Percentiles rank a stretch among this genome's conserved stretches.
These are phyloP conservation scores for Schlechtendalia chinensis DNA, from an alignment of 1,140 invertebrate species.

Conservation along the genomic window DNA sequence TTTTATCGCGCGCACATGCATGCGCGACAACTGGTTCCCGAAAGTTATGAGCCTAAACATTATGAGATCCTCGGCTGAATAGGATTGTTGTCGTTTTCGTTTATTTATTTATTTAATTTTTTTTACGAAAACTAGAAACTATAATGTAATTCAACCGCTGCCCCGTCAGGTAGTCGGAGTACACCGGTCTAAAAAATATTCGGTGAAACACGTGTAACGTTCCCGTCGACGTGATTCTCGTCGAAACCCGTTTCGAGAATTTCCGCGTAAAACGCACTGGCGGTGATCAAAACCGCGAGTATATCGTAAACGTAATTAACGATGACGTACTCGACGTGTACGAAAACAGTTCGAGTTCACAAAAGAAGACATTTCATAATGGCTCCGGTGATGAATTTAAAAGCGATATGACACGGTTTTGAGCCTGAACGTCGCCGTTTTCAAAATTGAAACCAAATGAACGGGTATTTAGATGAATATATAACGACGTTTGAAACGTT, in stretches of 20 bases:
- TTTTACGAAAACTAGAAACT: not conserved
- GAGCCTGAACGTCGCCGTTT: no score
- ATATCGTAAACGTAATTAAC: not conserved
- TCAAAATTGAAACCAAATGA: no score
- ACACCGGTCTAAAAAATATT: conserved; percentile 2
- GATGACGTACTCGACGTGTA: no score
- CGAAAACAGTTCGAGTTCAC: no score
- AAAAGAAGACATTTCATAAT: no score
- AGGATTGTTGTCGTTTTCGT: not conserved
- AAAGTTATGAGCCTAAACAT: conserved; percentile 43
- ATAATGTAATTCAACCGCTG: not conserved
- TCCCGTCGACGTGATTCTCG: not conserved
- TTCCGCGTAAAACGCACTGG: not conserved
- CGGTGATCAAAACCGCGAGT: not conserved
- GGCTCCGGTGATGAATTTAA: no score
- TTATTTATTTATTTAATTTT: not conserved
- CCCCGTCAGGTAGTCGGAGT: not conserved
- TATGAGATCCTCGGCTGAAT: not conserved
- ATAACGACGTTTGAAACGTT: no score
- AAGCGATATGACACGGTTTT: no score
- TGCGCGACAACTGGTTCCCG: conserved; percentile 35
- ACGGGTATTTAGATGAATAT: no score
- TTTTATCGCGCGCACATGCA: conserved; percentile 1
- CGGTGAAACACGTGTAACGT: not conserved
- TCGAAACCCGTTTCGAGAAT: conserved; percentile 12